A percentile compares a stretch with the other conserved stretches of the same genome.
These are phyloP conservation scores for Metaphire vulgaris DNA, from an alignment of 1,140 invertebrate genomes.

Conservation along the genomic window DNA sequence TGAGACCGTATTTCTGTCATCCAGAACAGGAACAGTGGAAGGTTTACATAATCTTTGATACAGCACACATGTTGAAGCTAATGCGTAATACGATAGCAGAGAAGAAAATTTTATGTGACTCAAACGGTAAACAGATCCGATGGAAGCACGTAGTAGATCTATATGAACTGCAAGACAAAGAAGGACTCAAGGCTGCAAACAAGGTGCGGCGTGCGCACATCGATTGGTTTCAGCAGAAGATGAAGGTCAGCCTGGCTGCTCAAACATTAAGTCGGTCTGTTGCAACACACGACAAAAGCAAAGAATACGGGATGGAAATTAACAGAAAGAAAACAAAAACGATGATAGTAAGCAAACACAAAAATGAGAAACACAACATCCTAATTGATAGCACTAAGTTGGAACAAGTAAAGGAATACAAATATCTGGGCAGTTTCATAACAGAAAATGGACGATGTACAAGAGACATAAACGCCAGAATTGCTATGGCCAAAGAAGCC, in stretches of 20 bases:
- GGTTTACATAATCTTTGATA: background rate
- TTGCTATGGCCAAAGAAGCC: too few species aligned
- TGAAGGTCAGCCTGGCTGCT: constrained; percentile 11
- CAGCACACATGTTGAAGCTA: constrained; percentile 3
- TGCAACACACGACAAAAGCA: too few species aligned
- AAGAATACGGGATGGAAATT: too few species aligned
- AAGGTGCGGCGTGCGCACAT: background rate
- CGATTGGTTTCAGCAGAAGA: background rate
- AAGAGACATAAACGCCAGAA: too few species aligned
- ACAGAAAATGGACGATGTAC: too few species aligned
- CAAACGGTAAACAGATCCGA: background rate
- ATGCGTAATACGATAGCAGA: constrained; percentile 11
- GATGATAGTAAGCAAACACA: too few species aligned
- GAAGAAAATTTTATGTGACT: background rate
- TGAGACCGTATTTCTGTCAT: constrained; percentile 10
- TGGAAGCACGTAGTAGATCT: constrained; percentile 4
- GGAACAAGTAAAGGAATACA: too few species aligned
- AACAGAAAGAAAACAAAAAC: too few species aligned
- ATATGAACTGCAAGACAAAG: constrained; percentile 9
- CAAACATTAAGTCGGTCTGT: background rate
- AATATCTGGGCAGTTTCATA: too few species aligned
- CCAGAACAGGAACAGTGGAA: background rate
- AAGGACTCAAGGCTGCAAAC: constrained; percentile 1
- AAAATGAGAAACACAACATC: too few species aligned
- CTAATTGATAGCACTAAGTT: too few species aligned